Evolutionary conservation across 2,888 invertebrate genomes (phyloP), one percentile per base, ranked within the genome.

Genomic region (Calliopum simillimum): DNA sequence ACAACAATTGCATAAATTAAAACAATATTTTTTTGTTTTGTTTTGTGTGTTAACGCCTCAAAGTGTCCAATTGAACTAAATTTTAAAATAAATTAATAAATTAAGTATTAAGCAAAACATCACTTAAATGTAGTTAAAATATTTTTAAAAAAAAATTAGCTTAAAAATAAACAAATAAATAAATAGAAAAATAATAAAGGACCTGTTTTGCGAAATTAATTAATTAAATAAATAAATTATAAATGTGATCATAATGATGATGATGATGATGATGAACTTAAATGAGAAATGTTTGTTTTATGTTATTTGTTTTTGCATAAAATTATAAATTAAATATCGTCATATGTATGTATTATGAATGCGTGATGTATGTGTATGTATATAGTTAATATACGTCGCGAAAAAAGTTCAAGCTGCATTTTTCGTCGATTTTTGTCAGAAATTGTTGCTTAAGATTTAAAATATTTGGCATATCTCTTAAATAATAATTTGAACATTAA

Each of bases 381-480:
- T 33, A 33, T n/a, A n/a, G n/a, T n/a, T n/a, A n/a, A n/a, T 33
- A 8, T 33, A 33, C 8, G 33, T 33, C 33, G 33, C 8, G 33
- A 4, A 33, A 33, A n/a, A 33, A 33, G 33, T 8, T 33, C 33
- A 33, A 33, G 5, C 33, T 33, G 33, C 33, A 8, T 33, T 33
- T 8, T 33, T 33, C 33, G 8, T 33, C n/a, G n/a, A 6, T 33
- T 33, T 33, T 33, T 33, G 33, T 33, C 1, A 6, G 8, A 33
- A n/a, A 6, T 33, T 33, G 25, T 43, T 33, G 16, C 41, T 65
- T 51, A 65, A 65, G 21, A 19, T 65, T 19, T 33, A 49, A 49
- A 63, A 49, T 63, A 63, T 63, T 63, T 63, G 62, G 62, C 62
- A 63, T 49, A 63, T 49, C 49, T 63, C 23, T 25, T 53, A 53